Evolutionary conservation across 2,113 vertebrate genomes (phyloP).

Genomic region (Calyptomena viridis): DNA sequence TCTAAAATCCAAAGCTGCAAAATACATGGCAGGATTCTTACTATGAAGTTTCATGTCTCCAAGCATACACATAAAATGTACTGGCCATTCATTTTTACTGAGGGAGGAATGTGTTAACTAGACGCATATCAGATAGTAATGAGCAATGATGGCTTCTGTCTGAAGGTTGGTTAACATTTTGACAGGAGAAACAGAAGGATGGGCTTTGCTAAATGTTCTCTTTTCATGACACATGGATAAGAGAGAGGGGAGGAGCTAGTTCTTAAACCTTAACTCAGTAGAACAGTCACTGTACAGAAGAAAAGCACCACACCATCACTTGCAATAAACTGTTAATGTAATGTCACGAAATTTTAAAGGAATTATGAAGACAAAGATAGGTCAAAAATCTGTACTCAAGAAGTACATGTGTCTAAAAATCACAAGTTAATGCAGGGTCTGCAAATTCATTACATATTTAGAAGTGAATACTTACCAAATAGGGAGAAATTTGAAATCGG

Average conservation of each 20-base stretch:
- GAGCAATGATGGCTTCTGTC: neutral
- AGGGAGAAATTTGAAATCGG: neutral
- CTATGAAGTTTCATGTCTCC: neutral
- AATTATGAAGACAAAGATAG: neutral
- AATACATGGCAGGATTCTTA: neutral
- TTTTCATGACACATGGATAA: neutral
- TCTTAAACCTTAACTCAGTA: neutral
- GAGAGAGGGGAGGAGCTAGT: neutral
- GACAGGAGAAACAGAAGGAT: neutral
- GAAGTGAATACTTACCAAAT: neutral
- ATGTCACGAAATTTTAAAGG: neutral
- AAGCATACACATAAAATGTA: neutral
- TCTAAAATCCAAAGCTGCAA: neutral
- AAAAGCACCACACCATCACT: neutral
- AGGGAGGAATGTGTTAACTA: neutral
- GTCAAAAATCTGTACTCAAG: neutral
- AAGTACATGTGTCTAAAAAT: neutral
- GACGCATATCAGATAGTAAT: neutral
- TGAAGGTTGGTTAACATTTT: neutral
- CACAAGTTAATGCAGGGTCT: neutral
- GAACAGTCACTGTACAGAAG: neutral
- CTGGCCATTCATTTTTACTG: neutral
- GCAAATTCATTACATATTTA: neutral
- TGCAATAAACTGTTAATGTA: neutral
- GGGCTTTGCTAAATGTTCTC: neutral